These are phyloP conservation scores for Nephrocerus scutellatus DNA, from an alignment of 2,888 invertebrate genomes.

Conservation along the genomic window DNA sequence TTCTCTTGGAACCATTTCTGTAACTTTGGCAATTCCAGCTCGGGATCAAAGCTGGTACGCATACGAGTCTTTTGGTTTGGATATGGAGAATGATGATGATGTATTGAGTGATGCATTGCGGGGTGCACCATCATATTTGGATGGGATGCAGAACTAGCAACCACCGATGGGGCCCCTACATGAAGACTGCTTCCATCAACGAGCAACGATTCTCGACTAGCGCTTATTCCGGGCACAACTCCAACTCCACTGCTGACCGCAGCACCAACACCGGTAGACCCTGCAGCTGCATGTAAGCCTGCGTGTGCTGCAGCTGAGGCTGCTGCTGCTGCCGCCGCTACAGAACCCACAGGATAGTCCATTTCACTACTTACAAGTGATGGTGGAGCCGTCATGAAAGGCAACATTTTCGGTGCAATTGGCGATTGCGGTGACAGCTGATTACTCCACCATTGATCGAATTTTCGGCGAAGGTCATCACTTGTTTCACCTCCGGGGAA, in stretches of 20 bases:
- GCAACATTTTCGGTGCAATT: conserved; percentile 50
- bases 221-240: conserved; percentile 19
- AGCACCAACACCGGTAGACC: conserved; percentile 23
- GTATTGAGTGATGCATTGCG: conserved; percentile 58
- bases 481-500: conserved; percentile 63
- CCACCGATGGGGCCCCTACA: no score
- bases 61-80: conserved; percentile 86
- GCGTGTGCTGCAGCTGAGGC: conserved; percentile 49
- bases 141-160: conserved; percentile 49
- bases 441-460: conserved; percentile 85
- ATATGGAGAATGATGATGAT: conserved; percentile 48
- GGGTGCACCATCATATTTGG: conserved; percentile 67
- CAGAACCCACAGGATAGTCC: conserved; percentile 43
- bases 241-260: conserved; percentile 29
- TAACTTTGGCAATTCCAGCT: conserved; percentile 89
- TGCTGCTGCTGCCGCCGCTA: conserved; percentile 50
- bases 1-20: conserved; percentile 97
- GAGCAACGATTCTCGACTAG: conserved; percentile 35
- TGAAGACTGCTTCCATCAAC: conserved; percentile 27
- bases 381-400: conserved; percentile 45
- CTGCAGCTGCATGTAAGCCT: conserved; percentile 30
- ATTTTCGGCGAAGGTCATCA: conserved; percentile 79
- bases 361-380: conserved; percentile 38
- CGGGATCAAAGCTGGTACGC: conserved; percentile 95
- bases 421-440: conserved; percentile 60